Evolutionary conservation across 2,113 vertebrate genomes (phyloP).

Genomic region (Mustela lutreola): DNA sequence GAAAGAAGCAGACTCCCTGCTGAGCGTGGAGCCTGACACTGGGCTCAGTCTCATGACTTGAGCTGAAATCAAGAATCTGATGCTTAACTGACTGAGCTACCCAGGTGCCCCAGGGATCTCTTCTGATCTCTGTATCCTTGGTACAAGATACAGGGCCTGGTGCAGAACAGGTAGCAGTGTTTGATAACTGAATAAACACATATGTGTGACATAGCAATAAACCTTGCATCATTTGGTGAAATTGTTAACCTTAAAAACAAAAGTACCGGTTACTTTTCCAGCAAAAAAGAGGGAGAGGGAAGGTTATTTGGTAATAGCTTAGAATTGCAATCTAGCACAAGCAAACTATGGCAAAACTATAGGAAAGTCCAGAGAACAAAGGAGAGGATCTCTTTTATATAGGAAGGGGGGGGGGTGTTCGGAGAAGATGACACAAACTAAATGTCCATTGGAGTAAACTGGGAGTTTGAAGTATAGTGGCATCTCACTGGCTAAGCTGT

Average conservation of each 20-base stretch:
- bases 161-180: not conserved
- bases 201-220: not conserved
- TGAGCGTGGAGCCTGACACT: not conserved
- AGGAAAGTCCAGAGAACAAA: not conserved
- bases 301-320: not conserved
- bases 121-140: conserved; percentile 31
- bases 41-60: not conserved
- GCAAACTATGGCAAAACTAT: not conserved
- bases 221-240: not conserved
- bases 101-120: not conserved
- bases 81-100: not conserved
- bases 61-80: not conserved
- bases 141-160: not conserved
- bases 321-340: not conserved
- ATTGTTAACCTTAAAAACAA: not conserved
- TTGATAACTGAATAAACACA: conserved; percentile 37
- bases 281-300: not conserved
- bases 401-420: not conserved
- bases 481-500: not conserved
- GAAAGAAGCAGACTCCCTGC: not conserved
- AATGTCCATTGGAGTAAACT: not conserved
- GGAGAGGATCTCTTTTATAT: not conserved
- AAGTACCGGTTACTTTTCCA: not conserved
- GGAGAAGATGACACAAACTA: not conserved
- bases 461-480: not conserved